Conservation (phyloP, 53 echinoderm and acorn worm genomes). For the Zoroaster sp. region DNA sequence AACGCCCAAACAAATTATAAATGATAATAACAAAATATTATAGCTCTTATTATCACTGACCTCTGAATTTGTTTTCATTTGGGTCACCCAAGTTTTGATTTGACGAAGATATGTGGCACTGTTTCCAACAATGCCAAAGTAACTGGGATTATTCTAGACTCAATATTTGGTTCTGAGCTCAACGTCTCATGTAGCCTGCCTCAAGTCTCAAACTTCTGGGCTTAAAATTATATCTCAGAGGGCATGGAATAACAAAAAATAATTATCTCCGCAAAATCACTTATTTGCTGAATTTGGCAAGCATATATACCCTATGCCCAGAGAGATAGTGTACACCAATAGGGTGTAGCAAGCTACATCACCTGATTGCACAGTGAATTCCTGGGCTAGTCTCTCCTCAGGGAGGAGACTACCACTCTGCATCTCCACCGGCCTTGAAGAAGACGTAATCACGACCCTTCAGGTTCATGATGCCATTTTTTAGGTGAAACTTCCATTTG, state of each 20-base stretch:
- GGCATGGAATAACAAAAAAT: not conserved
- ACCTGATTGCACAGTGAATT: not conserved
- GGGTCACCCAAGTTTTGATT: too few relatives aligned
- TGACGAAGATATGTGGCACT: too few relatives aligned
- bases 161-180: not conserved
- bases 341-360: not conserved
- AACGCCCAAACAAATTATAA: too few relatives aligned
- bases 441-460: slow-evolving; percentile 90
- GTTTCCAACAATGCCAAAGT: too few relatives aligned
- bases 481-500: slow-evolving; percentile 96
- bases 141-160: too few relatives aligned
- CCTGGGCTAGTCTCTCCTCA: too few relatives aligned
- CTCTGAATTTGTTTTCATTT: too few relatives aligned
- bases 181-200: not conserved
- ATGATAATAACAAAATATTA: too few relatives aligned
- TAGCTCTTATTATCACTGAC: too few relatives aligned
- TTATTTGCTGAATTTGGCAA: not conserved
- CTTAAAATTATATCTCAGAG: not conserved
- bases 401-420: slow-evolving; percentile 76
- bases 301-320: not conserved
- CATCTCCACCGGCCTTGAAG: slow-evolving; percentile 86
- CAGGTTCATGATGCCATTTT: slow-evolving; percentile 95
- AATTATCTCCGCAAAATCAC: not conserved
- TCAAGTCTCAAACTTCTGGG: not conserved
- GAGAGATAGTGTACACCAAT: not conserved